Percentiles rank a stretch among this genome's conserved stretches.
These are phyloP conservation scores for Subacronicta megacephala DNA, from an alignment of 2,888 invertebrate species.

Conservation along the genomic window DNA sequence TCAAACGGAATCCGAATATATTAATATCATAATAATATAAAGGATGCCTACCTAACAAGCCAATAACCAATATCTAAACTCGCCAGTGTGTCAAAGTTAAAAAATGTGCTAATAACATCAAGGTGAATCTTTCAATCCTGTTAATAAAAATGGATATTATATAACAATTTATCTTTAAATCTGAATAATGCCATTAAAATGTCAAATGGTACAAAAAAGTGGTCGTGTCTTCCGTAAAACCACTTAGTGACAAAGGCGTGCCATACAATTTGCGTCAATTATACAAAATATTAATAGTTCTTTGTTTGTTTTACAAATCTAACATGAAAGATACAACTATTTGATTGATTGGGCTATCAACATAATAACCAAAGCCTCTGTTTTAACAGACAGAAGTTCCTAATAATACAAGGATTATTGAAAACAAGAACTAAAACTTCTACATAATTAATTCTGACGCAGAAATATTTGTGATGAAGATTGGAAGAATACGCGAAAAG, in stretches of 20 bases:
- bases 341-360: not conserved
- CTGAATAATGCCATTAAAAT: conserved; percentile 15
- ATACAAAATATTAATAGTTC: conserved; percentile 14
- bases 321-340: not conserved
- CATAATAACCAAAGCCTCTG: no score
- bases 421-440: not conserved
- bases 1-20: no score
- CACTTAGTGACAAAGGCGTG: conserved; percentile 14
- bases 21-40: no score
- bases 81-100: conserved; percentile 37
- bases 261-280: conserved; percentile 16
- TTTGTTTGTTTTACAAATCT: conserved; percentile 8
- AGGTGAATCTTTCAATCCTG: conserved; percentile 37
- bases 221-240: conserved; percentile 33
- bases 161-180: conserved; percentile 20
- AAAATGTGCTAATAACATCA: conserved; percentile 12
- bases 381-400: no score
- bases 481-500: no score
- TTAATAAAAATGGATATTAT: conserved; percentile 15
- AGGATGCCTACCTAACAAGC: no score
- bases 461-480: no score
- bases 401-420: no score
- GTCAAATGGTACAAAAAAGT: conserved; percentile 24
- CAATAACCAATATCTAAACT: conserved; percentile 12
- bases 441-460: not conserved